phyloP scores from a whole-genome alignment of 2,797 vertebrate species.

The Anomalospiza imberbis region DNA sequence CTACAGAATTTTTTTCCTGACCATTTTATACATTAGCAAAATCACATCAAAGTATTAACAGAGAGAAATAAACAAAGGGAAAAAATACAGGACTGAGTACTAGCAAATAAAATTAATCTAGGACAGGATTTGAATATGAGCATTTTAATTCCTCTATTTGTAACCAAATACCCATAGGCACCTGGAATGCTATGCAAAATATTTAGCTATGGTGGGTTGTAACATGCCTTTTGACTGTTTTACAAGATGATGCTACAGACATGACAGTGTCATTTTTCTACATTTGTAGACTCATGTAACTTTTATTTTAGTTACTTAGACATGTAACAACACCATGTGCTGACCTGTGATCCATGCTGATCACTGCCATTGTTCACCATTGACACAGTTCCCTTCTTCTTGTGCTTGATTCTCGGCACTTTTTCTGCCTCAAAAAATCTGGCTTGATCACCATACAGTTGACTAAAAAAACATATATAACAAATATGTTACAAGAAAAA shows the following conservation, averaged over 20 bases:
- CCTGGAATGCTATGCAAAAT: no score
- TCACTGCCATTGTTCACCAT: slow-evolving; percentile 97
- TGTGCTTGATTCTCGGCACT: slow-evolving; percentile 92
- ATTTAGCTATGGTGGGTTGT: no score
- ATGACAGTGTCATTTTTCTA: no score
- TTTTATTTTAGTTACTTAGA: no score
- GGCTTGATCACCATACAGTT: slow-evolving; percentile 94
- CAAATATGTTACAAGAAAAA: background rate
- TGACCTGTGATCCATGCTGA: slow-evolving; percentile 95
- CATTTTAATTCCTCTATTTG: no score
- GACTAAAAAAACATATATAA: slow-evolving; percentile 74
- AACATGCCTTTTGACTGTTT: no score
- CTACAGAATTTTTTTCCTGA: background rate
- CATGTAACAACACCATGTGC: background rate
- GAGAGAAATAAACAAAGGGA: background rate
- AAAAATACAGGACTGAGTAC: no score
- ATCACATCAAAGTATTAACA: background rate
- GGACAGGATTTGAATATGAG: no score
- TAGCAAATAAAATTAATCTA: no score
- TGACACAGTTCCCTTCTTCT: slow-evolving; percentile 91
- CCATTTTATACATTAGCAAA: background rate
- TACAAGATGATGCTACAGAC: no score
- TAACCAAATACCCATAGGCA: no score
- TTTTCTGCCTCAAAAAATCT: slow-evolving; percentile 93
- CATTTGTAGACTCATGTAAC: no score